Percentiles rank a stretch among this genome's conserved stretches.
Conservation (phyloP, 2,113 vertebrate species). For the Solenodon paradoxus region DNA sequence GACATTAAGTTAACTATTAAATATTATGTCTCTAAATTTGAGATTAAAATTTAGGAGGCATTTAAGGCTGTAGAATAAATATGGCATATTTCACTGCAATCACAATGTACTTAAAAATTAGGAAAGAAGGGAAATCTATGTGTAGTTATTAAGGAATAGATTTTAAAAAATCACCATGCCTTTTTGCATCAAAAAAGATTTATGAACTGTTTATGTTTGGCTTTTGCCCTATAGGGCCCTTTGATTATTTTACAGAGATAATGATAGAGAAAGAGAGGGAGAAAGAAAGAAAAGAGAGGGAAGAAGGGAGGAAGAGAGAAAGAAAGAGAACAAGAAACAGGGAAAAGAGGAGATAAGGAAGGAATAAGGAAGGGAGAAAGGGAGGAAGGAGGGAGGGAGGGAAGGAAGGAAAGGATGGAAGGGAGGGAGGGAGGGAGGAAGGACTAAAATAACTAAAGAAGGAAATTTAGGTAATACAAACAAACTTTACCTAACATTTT, state of each 20-base stretch:
- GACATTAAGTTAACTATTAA: background rate
- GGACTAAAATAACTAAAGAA: background rate
- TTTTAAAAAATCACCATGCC: background rate
- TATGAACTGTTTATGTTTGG: background rate
- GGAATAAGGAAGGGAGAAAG: background rate
- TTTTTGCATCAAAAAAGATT: background rate
- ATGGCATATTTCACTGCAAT: background rate
- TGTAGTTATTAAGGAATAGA: background rate
- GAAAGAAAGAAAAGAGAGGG: accelerated
- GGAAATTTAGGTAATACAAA: background rate
- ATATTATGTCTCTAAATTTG: background rate
- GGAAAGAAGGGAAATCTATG: background rate
- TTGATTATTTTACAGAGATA: no score
- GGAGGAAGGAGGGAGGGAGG: no score
- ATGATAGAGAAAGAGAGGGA: no score
- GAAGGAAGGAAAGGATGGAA: background rate
- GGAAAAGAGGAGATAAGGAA: no score
- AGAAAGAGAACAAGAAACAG: no score
- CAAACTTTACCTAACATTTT: background rate
- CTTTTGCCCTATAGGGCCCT: background rate
- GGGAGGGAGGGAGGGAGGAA: background rate
- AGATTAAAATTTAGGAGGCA: background rate
- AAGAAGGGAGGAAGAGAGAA: no score
- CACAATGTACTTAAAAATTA: background rate
- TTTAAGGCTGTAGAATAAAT: background rate